A percentile compares a stretch with the other conserved stretches of the same genome.
Conservation (phyloP, 2,113 vertebrate genomes). For the Neolamprologus toae region DNA sequence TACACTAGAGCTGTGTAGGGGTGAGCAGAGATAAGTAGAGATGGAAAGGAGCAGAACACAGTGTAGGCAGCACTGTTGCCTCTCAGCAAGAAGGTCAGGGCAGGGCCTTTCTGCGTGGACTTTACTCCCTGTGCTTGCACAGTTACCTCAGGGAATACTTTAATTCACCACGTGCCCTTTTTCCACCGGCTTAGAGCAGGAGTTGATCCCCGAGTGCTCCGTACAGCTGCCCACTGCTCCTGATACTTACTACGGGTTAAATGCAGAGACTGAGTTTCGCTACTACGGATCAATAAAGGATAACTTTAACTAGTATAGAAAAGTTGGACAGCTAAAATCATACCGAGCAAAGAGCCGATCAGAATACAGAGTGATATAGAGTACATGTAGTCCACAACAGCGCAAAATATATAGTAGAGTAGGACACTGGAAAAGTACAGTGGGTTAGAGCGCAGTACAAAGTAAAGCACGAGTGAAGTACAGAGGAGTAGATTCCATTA, state of each 20-base stretch:
- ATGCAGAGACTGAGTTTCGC: background rate
- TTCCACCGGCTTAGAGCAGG: background rate
- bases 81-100: background rate
- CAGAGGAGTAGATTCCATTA: background rate
- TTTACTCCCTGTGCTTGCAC: background rate
- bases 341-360: background rate
- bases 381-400: background rate
- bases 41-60: background rate
- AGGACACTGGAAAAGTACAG: background rate
- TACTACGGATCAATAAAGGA: background rate
- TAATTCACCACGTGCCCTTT: background rate
- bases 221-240: background rate
- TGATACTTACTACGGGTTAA: background rate
- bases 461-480: background rate
- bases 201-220: background rate
- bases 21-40: background rate
- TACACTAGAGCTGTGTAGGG: background rate
- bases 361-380: background rate
- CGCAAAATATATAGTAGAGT: background rate
- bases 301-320: background rate
- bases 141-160: background rate
- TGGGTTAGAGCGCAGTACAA: background rate
- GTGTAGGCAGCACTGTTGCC: background rate
- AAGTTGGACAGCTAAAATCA: background rate
- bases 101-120: background rate